Percentiles rank a stretch among this genome's conserved stretches.
These are phyloP conservation scores for Arctocebus calabarensis DNA, from an alignment of 2,797 vertebrate genomes.

Conservation along the genomic window DNA sequence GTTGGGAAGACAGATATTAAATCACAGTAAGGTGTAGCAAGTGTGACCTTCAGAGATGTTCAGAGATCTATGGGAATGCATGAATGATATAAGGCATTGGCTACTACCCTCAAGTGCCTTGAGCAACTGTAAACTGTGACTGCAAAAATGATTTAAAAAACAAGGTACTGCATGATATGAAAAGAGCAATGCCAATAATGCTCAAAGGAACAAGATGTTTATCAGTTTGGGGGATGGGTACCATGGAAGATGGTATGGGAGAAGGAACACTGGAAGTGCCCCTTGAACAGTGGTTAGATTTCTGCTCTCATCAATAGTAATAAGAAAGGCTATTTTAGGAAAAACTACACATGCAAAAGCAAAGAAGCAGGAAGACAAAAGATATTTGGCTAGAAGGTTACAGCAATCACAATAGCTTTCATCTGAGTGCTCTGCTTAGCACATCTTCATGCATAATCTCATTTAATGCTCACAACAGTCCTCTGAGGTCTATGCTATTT, in stretches of 20 bases:
- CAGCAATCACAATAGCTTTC: not conserved
- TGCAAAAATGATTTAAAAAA: not conserved
- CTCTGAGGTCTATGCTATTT: not conserved
- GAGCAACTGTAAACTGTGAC: not conserved
- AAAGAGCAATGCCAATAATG: not conserved
- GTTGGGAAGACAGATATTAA: slow-evolving; percentile 14
- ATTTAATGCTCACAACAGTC: not conserved
- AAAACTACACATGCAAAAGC: not conserved
- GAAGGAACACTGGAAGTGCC: not conserved
- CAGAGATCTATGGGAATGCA: not conserved
- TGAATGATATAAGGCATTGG: not conserved
- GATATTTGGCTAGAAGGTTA: not conserved
- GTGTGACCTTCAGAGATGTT: not conserved
- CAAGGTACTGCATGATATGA: not conserved
- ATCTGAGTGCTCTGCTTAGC: not conserved
- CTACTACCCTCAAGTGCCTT: not conserved
- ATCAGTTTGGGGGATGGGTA: not conserved
- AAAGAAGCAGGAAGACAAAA: not conserved
- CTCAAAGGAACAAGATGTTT: not conserved
- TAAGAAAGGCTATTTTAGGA: not conserved
- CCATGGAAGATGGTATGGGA: not conserved
- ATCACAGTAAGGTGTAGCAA: not conserved
- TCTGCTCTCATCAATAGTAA: not conserved
- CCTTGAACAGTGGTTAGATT: not conserved
- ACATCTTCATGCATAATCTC: not conserved